phyloP scores from a whole-genome alignment of 2,113 vertebrate species.

The Cyprinus carpio region DNA sequence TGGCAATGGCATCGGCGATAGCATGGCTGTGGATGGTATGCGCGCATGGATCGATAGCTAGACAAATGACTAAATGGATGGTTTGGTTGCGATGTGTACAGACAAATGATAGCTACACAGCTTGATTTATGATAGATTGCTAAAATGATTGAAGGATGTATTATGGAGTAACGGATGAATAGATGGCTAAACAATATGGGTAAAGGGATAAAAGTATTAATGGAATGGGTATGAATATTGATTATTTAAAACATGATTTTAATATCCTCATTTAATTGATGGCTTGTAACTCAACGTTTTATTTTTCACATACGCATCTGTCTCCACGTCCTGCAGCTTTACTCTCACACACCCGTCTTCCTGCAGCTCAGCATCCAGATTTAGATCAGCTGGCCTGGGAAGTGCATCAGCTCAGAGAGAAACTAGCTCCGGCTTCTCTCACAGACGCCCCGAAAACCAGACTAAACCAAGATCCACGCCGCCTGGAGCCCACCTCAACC shows the following conservation, averaged over 20 bases:
- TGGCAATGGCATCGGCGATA: too few relatives aligned
- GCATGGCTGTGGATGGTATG: too few relatives aligned
- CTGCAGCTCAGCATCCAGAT: slow-evolving; percentile 72
- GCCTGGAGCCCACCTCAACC: slow-evolving; percentile 72
- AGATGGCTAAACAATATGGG: background rate
- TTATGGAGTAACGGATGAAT: background rate
- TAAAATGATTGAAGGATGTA: fast-evolving
- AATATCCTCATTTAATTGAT: slow-evolving; percentile 1
- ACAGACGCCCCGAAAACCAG: slow-evolving; percentile 10
- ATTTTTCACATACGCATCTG: background rate
- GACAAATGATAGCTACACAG: background rate
- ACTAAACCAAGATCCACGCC: slow-evolving; percentile 52
- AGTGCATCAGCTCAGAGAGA: slow-evolving; percentile 74
- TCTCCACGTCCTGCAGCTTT: slow-evolving; percentile 65
- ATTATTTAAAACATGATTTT: too few relatives aligned
- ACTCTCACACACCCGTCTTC: slow-evolving; percentile 73
- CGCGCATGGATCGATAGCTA: too few relatives aligned
- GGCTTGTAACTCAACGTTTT: background rate
- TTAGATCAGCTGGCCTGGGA: slow-evolving; percentile 74
- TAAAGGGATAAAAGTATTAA: background rate
- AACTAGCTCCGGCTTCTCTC: slow-evolving; percentile 62
- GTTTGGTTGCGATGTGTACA: too few relatives aligned
- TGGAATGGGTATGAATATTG: background rate
- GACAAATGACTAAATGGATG: background rate
- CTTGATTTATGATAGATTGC: background rate